Percentiles rank a stretch among this genome's conserved stretches.
Conservation (phyloP, 1,140 invertebrate species). For the Procambarus clarkii region DNA sequence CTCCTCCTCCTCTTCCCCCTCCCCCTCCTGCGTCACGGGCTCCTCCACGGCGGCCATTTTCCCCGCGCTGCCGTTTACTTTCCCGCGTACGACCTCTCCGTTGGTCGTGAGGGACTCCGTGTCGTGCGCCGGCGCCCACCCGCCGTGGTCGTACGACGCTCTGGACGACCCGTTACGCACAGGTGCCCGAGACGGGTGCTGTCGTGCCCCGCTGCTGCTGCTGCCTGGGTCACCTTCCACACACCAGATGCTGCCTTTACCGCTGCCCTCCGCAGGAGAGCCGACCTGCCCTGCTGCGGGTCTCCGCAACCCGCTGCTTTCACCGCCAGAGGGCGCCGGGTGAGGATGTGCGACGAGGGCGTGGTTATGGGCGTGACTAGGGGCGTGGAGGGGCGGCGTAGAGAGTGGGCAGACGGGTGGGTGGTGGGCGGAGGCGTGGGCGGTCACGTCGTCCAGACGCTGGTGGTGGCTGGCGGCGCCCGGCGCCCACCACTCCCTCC, state of each 20-base stretch:
- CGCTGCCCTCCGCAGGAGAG: background rate
- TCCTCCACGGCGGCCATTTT: slow-evolving; percentile 73
- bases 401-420: background rate
- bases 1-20: slow-evolving; percentile 69
- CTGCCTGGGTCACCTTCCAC: background rate
- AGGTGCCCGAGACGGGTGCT: background rate
- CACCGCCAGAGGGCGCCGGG: background rate
- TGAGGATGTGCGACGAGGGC: background rate
- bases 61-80: background rate
- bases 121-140: background rate
- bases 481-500: slow-evolving; percentile 23
- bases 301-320: background rate
- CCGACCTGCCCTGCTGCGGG: background rate
- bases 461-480: background rate
- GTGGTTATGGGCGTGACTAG: slow-evolving; percentile 25
- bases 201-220: background rate
- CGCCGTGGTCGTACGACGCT: background rate
- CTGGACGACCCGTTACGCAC: background rate
- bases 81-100: background rate
- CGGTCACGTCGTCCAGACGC: background rate
- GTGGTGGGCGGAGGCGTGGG: background rate
- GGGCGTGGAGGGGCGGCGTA: background rate
- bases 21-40: slow-evolving; percentile 75
- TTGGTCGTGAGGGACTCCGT: background rate
- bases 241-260: background rate